phyloP scores from a whole-genome alignment of 2,888 invertebrate genomes.

The Crematogaster levior region DNA sequence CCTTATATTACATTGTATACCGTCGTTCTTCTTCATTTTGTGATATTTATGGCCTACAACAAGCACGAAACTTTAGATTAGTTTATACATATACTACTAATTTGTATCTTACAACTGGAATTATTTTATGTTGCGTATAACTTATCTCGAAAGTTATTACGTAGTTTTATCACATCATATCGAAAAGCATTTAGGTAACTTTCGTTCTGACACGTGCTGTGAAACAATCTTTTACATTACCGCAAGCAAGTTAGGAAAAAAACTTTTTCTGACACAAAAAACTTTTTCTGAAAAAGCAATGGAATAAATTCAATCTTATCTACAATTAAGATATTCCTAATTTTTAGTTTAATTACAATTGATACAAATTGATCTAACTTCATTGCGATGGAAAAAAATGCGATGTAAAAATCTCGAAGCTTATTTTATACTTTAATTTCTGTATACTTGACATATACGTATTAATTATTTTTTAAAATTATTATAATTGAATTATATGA shows the following conservation, averaged over 20 bases:
- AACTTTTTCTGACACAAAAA: constrained; percentile 32
- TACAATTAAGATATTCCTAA: constrained; percentile 62
- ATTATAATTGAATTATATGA: no score
- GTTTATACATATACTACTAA: constrained; percentile 6
- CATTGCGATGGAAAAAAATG: not conserved
- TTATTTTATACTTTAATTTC: constrained; percentile 6
- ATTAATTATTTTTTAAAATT: no score
- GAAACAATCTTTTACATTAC: not conserved
- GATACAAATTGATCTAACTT: not conserved
- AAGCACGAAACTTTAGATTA: not conserved
- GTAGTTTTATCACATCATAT: constrained; percentile 18
- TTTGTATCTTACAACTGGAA: not conserved
- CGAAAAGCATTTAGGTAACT: constrained; percentile 16
- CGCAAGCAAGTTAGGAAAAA: not conserved
- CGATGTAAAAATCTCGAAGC: constrained; percentile 14
- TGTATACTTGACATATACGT: no score
- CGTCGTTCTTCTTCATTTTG: not conserved
- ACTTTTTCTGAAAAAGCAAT: constrained; percentile 11
- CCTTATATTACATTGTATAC: not conserved
- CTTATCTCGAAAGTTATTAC: not conserved
- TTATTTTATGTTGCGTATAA: no score
- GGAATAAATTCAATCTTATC: constrained; percentile 45
- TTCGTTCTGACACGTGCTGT: not conserved
- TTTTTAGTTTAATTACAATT: constrained; percentile 45
- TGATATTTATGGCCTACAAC: not conserved